phyloP scores from a whole-genome alignment of 2,797 vertebrate species.

The Sebastes aleutianus region DNA sequence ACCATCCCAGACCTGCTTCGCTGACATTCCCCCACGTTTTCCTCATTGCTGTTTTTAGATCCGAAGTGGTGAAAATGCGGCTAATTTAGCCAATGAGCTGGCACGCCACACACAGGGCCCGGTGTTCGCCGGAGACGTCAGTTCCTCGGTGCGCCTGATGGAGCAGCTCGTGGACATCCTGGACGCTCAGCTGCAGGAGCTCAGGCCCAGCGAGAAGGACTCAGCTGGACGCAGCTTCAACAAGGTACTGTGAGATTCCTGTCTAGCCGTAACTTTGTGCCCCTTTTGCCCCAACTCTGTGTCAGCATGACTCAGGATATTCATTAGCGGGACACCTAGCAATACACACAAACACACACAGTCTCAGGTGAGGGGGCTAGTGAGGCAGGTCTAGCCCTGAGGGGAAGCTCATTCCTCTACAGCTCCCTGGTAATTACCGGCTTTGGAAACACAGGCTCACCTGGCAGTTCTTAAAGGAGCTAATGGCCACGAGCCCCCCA shows the following conservation, averaged over 20 bases:
- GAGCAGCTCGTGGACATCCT: conserved; percentile 98
- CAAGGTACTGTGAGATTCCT: conserved; percentile 86
- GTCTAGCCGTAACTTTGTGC: conserved; percentile 21
- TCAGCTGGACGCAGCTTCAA: conserved; percentile 97
- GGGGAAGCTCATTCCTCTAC: conserved; percentile 62
- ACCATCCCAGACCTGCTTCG: not conserved
- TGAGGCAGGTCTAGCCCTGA: conserved; percentile 53
- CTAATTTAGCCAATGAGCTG: conserved; percentile 96
- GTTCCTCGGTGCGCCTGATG: conserved; percentile 95
- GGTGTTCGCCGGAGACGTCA: conserved; percentile 95
- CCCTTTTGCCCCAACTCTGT: conserved; percentile 20
- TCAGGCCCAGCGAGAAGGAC: conserved; percentile 95
- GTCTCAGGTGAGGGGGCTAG: conserved; percentile 41
- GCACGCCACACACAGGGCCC: conserved; percentile 96
- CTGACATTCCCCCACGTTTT: conserved; percentile 47
- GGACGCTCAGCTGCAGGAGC: conserved; percentile 96
- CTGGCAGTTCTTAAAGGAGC: conserved; percentile 68
- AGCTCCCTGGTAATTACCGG: conserved; percentile 72
- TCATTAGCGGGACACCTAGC: conserved; percentile 59
- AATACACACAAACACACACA: conserved; percentile 18
- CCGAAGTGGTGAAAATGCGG: conserved; percentile 97
- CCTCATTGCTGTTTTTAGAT: conserved; percentile 81
- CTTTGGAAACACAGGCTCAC: conserved; percentile 69
- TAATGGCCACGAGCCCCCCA: conserved; percentile 66
- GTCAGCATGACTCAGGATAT: conserved; percentile 52